phyloP scores from a whole-genome alignment of 2,888 invertebrate species.

The Torymus auratus region DNA sequence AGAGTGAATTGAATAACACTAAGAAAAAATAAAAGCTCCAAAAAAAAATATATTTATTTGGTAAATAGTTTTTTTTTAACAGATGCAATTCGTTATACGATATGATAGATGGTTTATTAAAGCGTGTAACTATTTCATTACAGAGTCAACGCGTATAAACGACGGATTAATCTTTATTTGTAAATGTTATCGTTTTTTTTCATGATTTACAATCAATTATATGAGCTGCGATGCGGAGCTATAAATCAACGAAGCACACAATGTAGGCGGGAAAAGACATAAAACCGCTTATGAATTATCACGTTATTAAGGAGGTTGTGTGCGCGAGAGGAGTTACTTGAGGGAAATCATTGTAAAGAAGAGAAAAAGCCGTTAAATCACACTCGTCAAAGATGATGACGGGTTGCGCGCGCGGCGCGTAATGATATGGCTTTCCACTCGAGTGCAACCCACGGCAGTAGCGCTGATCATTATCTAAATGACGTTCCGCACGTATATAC shows the following conservation, averaged over 20 bases:
- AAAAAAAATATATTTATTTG: too few species aligned
- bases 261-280: too few species aligned
- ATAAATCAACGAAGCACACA: not conserved
- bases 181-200: too few species aligned
- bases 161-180: too few species aligned
- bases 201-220: too few species aligned
- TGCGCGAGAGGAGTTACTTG: not conserved
- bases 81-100: too few species aligned
- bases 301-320: not conserved
- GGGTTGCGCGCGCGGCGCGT: constrained; percentile 33
- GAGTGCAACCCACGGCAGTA: constrained; percentile 42
- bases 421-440: constrained; percentile 55
- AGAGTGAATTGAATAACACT: too few species aligned
- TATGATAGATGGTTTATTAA: too few species aligned
- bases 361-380: constrained; percentile 39
- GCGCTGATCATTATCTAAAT: constrained; percentile 56
- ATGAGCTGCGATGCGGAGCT: too few species aligned
- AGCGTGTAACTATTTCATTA: too few species aligned
- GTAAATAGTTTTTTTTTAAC: not conserved
- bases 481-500: constrained; percentile 25
- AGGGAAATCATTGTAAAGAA: constrained; percentile 12
- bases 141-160: too few species aligned
- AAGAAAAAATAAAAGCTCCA: too few species aligned
- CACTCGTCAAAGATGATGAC: constrained; percentile 49
- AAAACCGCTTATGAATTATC: not conserved